Conservation (phyloP, 2,888 invertebrate species). For the Tineola bisselliella region DNA sequence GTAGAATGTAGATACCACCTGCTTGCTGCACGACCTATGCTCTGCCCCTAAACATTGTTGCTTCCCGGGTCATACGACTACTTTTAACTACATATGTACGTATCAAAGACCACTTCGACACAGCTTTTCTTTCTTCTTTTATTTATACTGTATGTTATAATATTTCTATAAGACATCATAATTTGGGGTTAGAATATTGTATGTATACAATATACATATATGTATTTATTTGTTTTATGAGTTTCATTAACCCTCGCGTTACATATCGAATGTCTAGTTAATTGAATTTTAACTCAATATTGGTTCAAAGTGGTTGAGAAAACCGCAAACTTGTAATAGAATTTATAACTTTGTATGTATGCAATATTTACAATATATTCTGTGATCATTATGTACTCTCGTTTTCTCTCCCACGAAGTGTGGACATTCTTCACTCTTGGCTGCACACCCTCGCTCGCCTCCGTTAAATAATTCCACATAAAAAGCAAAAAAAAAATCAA, state of each 20-base stretch:
- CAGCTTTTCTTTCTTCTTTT: no score
- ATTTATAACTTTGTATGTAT: neutral
- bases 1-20: neutral
- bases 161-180: no score
- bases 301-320: neutral
- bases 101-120: no score
- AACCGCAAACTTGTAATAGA: neutral
- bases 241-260: no score
- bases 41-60: neutral
- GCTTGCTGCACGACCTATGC: neutral
- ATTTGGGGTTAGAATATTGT: no score
- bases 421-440: slow-evolving; percentile 37
- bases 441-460: slow-evolving; percentile 32
- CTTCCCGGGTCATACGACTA: neutral
- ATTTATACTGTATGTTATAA: no score
- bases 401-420: slow-evolving; percentile 43
- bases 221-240: no score
- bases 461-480: slow-evolving; percentile 9
- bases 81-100: no score
- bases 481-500: neutral
- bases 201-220: no score
- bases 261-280: no score
- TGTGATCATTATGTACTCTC: slow-evolving; percentile 33
- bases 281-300: no score
- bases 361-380: neutral